Base-by-base conservation (phyloP, 2,888 invertebrate species). In the Leptopilina syphax region DNA sequence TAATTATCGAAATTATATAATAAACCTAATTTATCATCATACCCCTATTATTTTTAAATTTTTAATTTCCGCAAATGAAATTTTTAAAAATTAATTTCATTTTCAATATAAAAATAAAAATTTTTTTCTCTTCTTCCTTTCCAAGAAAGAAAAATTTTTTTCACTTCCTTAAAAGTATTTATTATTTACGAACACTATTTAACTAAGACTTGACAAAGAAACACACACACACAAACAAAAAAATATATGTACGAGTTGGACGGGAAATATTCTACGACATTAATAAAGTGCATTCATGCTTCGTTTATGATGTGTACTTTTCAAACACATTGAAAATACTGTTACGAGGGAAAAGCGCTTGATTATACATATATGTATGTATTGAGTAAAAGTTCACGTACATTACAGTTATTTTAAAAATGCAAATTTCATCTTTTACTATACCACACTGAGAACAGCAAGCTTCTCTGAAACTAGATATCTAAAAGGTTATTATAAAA, bases 281-380 rank as follows among this genome's bases (percentile, higher is more conserved):
- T 12, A 47, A 68, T 24, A 68, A 12, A 27, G 54, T 73, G 73
- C 68, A 50, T 34, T 73, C 73, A 73, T 73, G 73, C 73, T 57
- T 13, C 50, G 50, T 50, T 50, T 50, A 50, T 50, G 50, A 47
- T 47, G 50, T 50, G 50, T 50, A 50, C 12, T 50, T 50, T 50
- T 50, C 50, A 50, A 50, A 50, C 50, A 50, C 50, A 50, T 50
- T 50, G 12, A 27, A 57, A 27, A 3, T 57, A 8, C 5, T 73
- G n/a, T 57, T 73, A 50, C 50, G 50, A 50, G 50, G 50, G 12
- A 50, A 50, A 12, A 9, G 50, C 50, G 12, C 50, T 50, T 50
- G 50, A 50, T 50, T 50, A 50, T 50, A 10, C 12, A 50, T 50
- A 44, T 44, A 8, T 44, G 2, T 24, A 27, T 34, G 1, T 57